Evolutionary conservation across 1,140 invertebrate genomes (phyloP).

Genomic region (Apis laboriosa): DNA sequence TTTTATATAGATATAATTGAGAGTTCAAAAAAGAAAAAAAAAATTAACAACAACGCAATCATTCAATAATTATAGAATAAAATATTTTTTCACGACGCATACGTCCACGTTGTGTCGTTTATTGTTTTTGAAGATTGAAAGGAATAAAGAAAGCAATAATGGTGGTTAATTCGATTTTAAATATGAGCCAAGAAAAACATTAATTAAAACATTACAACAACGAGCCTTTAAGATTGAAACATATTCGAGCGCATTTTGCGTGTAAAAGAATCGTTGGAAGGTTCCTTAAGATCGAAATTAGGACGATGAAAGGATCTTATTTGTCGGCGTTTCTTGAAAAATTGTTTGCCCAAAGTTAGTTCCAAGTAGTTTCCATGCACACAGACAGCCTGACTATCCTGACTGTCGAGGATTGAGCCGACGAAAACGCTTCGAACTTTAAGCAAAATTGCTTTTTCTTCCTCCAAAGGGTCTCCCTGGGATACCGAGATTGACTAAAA

Average conservation of each 20-base stretch:
- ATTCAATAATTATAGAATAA: no score
- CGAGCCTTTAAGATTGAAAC: neutral
- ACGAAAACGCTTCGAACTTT: slow-evolving; percentile 46
- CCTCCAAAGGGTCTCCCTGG: slow-evolving; percentile 9
- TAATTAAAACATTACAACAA: no score
- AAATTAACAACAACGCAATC: no score
- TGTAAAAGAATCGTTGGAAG: neutral
- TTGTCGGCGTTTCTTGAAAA: slow-evolving; percentile 39
- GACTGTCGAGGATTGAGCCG: slow-evolving; percentile 10
- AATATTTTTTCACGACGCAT: no score
- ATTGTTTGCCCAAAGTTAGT: slow-evolving; percentile 40
- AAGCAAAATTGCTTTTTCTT: slow-evolving; percentile 49
- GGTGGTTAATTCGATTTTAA: no score
- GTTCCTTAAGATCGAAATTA: slow-evolving; percentile 11
- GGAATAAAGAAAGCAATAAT: no score
- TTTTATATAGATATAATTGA: no score
- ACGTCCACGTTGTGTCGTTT: no score
- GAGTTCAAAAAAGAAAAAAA: no score
- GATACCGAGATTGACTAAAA: slow-evolving; percentile 45
- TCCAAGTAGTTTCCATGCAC: slow-evolving; percentile 35
- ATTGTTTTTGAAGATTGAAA: no score
- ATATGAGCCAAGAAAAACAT: no score
- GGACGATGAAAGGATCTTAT: slow-evolving; percentile 37
- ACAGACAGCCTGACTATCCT: neutral
- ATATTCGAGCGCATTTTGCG: neutral